Conservation (phyloP, 92 coral and sea anemone genomes). For the Phymanthus crucifer region DNA sequence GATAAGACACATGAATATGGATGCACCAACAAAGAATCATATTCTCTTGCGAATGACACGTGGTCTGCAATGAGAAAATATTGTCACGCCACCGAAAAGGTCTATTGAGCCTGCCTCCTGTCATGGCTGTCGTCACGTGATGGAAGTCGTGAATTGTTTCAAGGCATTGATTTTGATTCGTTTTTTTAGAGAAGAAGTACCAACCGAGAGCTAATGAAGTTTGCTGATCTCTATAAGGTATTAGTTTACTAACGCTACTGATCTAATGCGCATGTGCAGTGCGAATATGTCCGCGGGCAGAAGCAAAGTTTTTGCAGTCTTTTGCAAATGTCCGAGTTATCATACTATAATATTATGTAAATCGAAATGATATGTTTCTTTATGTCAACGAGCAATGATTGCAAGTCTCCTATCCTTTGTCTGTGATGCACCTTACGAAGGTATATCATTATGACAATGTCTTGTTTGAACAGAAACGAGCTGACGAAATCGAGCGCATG, state of each 20-base stretch:
- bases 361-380: too few relatives aligned
- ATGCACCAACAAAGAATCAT: too few relatives aligned
- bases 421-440: too few relatives aligned
- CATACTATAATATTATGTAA: too few relatives aligned
- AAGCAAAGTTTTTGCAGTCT: neutral
- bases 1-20: too few relatives aligned
- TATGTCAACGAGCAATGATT: too few relatives aligned
- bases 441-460: neutral
- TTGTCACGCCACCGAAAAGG: too few relatives aligned
- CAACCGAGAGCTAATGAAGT: conserved; percentile 23
- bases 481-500: conserved; percentile 45
- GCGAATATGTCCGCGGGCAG: neutral
- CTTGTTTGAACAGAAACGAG: conserved; percentile 23
- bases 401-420: neutral
- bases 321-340: neutral
- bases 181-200: neutral
- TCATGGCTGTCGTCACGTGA: too few relatives aligned
- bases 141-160: neutral
- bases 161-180: neutral
- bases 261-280: neutral
- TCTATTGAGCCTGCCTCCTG: too few relatives aligned
- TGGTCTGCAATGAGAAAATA: too few relatives aligned
- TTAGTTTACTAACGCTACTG: neutral
- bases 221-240: conserved; percentile 16
- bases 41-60: too few relatives aligned